Percentiles rank a stretch among this genome's conserved stretches.
These are phyloP conservation scores for Picus viridis DNA, from an alignment of 2,797 vertebrate genomes.

Conservation along the genomic window DNA sequence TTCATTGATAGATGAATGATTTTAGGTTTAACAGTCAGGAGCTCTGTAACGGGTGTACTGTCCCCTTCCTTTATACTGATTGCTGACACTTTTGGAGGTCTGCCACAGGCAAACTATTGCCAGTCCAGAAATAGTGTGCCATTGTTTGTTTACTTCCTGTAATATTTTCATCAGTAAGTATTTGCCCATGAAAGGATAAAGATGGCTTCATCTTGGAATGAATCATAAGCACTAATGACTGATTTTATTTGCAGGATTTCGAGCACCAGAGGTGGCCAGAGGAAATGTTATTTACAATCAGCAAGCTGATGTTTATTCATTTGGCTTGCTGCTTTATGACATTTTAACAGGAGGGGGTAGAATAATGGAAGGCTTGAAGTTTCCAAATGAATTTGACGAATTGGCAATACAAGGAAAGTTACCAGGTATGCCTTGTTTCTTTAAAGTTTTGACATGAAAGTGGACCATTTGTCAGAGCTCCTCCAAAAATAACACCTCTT, in stretches of 20 bases:
- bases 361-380: constrained; percentile 94
- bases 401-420: constrained; percentile 92
- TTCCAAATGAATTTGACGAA: constrained; percentile 98
- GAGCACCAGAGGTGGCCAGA: constrained; percentile 93
- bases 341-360: constrained; percentile 92
- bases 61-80: neutral
- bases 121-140: constrained; percentile 14
- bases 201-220: neutral
- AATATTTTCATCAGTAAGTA: neutral
- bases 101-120: neutral
- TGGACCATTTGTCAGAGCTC: neutral
- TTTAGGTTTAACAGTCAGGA: neutral
- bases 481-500: neutral
- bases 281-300: constrained; percentile 97
- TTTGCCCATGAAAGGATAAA: constrained; percentile 25
- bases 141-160: constrained; percentile 19
- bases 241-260: constrained; percentile 85
- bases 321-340: constrained; percentile 95
- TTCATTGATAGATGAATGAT: neutral
- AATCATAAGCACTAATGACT: constrained; percentile 23
- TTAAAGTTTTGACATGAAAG: neutral
- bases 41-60: neutral
- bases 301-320: constrained; percentile 95
- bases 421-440: constrained; percentile 82
- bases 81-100: neutral